Percentiles rank a stretch among this genome's conserved stretches.
These are phyloP conservation scores for Cetonia aurata DNA, from an alignment of 2,888 invertebrate species.

Conservation along the genomic window DNA sequence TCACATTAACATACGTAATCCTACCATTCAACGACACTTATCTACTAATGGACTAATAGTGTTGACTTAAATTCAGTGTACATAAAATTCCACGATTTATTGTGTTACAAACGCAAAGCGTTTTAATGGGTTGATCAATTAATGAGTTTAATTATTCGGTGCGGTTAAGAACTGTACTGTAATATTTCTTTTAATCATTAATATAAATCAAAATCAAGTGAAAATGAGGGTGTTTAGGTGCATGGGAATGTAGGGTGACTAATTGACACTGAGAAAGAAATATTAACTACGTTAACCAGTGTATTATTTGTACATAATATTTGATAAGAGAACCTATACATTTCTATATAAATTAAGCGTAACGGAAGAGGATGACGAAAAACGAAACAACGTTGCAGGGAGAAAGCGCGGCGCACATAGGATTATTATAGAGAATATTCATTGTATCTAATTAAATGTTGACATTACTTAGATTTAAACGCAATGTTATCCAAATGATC, in stretches of 20 bases:
- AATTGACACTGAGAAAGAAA: not conserved
- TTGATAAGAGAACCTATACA: slow-evolving; percentile 39
- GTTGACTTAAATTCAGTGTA: slow-evolving; percentile 48
- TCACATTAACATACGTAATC: slow-evolving; percentile 55
- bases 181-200: not conserved
- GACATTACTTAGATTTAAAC: slow-evolving; percentile 58
- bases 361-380: not conserved
- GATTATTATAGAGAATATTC: slow-evolving; percentile 51
- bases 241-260: not conserved
- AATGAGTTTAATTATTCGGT: slow-evolving; percentile 46
- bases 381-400: not conserved
- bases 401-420: slow-evolving; percentile 24
- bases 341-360: slow-evolving; percentile 27
- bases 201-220: no score
- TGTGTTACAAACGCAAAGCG: not conserved
- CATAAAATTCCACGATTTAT: slow-evolving; percentile 37
- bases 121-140: not conserved
- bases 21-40: slow-evolving; percentile 52
- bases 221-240: no score
- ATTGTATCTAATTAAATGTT: slow-evolving; percentile 60
- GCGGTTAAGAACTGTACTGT: slow-evolving; percentile 40
- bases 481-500: slow-evolving; percentile 50
- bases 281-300: not conserved
- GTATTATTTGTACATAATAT: slow-evolving; percentile 44
- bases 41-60: slow-evolving; percentile 10